These are phyloP conservation scores for Sciurus niger DNA, from an alignment of 2,113 vertebrate species.

Conservation along the genomic window DNA sequence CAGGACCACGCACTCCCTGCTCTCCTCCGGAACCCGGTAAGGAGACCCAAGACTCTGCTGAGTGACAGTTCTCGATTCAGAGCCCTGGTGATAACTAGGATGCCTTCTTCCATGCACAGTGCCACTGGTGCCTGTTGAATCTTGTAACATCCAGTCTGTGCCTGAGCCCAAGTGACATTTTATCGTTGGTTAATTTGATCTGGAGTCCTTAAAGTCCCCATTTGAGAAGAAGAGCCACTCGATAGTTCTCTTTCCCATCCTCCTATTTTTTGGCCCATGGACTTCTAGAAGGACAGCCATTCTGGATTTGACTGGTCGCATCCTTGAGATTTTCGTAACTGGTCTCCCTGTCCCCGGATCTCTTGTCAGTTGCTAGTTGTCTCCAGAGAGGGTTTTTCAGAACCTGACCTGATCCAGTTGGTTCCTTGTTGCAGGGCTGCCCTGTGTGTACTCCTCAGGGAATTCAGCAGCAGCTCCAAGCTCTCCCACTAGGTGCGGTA, in stretches of 20 bases:
- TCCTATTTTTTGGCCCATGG: neutral
- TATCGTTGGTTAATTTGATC: neutral
- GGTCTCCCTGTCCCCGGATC: neutral
- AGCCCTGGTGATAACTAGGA: neutral
- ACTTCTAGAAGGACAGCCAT: neutral
- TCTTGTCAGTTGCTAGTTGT: neutral
- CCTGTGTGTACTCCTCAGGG: neutral
- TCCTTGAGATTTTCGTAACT: too few relatives aligned
- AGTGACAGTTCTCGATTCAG: neutral
- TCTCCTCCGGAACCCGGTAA: conserved; percentile 96
- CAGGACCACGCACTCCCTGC: conserved; percentile 94
- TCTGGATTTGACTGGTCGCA: neutral
- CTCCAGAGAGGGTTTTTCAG: too few relatives aligned
- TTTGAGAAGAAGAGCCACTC: too few relatives aligned
- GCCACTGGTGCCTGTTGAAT: rapidly evolving
- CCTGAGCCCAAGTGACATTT: neutral
- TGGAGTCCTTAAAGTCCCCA: neutral
- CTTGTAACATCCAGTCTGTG: neutral
- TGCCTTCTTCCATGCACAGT: neutral
- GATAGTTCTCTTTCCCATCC: neutral
- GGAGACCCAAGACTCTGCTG: neutral
- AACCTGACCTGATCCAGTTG: rapidly evolving
- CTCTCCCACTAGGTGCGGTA: rapidly evolving
- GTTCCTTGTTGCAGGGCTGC: neutral
- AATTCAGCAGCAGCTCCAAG: neutral